These are phyloP conservation scores for Tautogolabrus adspersus DNA, from an alignment of 2,113 vertebrate genomes.

Conservation along the genomic window DNA sequence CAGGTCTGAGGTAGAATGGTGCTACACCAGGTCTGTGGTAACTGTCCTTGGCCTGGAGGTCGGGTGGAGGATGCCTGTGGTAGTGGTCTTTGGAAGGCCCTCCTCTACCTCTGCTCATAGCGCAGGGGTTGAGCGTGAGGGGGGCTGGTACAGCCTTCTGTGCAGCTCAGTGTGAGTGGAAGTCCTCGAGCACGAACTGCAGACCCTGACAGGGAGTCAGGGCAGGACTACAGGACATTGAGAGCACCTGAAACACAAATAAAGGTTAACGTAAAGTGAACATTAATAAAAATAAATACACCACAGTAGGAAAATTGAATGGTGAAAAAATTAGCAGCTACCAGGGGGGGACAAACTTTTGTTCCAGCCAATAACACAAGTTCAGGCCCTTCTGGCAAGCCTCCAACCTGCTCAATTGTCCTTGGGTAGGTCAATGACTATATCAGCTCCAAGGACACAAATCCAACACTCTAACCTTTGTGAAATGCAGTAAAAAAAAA, in stretches of 20 bases:
- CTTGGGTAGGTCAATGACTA: conserved; percentile 25
- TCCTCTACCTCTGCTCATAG: conserved; percentile 89
- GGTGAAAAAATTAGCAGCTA: background rate
- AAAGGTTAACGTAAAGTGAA: conserved; percentile 39
- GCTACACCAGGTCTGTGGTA: conserved; percentile 42
- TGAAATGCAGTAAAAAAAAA: conserved; percentile 12
- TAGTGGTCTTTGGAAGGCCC: conserved; percentile 79
- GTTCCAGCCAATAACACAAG: conserved; percentile 10
- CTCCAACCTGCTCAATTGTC: conserved; percentile 43
- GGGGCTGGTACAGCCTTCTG: conserved; percentile 41
- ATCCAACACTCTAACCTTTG: background rate
- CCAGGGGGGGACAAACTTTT: background rate
- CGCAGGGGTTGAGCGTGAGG: conserved; percentile 81
- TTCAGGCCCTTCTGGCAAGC: conserved; percentile 22
- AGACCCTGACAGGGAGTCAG: conserved; percentile 33
- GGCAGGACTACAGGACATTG: conserved; percentile 9
- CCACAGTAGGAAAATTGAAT: background rate
- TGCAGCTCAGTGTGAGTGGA: conserved; percentile 35
- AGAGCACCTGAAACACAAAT: conserved; percentile 69
- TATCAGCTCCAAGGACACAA: conserved; percentile 8
- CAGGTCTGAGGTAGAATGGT: conserved; percentile 31
- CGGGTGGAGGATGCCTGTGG: conserved; percentile 54
- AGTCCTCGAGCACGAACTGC: conserved; percentile 34
- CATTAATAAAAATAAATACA: conserved; percentile 16
- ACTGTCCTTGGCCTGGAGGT: conserved; percentile 63